Conservation (phyloP, 2,797 vertebrate genomes). For the Monodelphis domestica region DNA sequence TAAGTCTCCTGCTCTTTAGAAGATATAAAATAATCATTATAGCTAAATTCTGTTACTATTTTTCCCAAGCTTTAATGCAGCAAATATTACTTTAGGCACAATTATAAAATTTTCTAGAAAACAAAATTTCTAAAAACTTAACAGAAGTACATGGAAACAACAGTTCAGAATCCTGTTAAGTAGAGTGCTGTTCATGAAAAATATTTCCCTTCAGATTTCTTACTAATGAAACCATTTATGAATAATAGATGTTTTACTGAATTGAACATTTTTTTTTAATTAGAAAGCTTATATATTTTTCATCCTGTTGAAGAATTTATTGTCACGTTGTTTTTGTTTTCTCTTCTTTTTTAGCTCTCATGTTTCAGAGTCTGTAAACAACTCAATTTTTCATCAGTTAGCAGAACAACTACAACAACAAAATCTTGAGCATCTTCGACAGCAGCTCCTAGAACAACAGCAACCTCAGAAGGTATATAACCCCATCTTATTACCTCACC, state of each 20-base stretch:
- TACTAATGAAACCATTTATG: not conserved
- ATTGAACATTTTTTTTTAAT: not conserved
- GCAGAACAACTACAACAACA: conserved; percentile 98
- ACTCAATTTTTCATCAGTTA: conserved; percentile 97
- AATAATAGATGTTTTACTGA: conserved; percentile 5
- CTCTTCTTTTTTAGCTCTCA: conserved; percentile 89
- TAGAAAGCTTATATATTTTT: not conserved
- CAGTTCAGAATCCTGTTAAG: not conserved
- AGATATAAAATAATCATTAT: not conserved
- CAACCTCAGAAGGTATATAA: conserved; percentile 90
- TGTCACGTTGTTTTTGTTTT: not conserved
- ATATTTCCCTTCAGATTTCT: not conserved
- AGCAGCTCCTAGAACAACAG: conserved; percentile 93
- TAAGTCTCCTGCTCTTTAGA: not conserved
- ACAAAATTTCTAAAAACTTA: not conserved
- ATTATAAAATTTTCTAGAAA: not conserved
- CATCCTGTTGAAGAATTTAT: not conserved
- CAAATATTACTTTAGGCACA: not conserved
- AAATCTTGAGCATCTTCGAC: conserved; percentile 97
- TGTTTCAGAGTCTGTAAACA: conserved; percentile 97
- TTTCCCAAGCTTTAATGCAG: not conserved
- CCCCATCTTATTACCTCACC: conserved; percentile 65
- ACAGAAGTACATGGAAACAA: not conserved
- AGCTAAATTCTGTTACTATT: not conserved
- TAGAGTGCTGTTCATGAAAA: not conserved